Base-by-base conservation (phyloP, 1,140 invertebrate genomes). In the Drusus annulatus region DNA sequence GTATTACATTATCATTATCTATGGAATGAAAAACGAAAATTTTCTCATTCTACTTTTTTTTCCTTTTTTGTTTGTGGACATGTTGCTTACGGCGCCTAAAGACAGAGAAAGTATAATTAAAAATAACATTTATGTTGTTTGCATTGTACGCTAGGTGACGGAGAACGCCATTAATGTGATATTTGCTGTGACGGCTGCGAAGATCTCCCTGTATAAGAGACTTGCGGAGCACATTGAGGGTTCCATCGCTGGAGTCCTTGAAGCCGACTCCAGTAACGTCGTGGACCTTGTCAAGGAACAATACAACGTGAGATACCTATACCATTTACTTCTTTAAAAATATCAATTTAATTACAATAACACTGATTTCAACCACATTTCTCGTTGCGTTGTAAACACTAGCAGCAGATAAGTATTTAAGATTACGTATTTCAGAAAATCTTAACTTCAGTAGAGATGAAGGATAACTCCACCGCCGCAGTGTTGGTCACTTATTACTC, bases 131-230 rank as follows among this genome's bases (percentile, higher is more conserved):
- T 45, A 36, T 8, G 36, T 45, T 5, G 5, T 28, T 4, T 36
- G 7, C 25, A 5, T 23, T 25, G 58, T 60, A 19, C 25, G 73
- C 51, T 54, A 90, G 89, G 89, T 98, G 23, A 97, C 96, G 85
- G 94, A 99, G 85, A 96, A 98, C 85, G 94, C 97, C 23, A 97
- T 99, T 75, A 99, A 99, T 87, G 92, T 99, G 58, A 99, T 99
- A 83, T 99, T 99, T 92, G 98, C 98, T 16, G 98, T 99, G 17
- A 98, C 97, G 0, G 89, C 93, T 45, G 93, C 94, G 73, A 96
- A 98, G 86, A 92, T 94, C 80, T 89, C 90, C 15, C 93, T 98
- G 23, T 99, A 99, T 89, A 91, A 96, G 82, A 92, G 93, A 84
- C 90, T 99, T 2, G 94, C 92, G 25, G 89, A 93, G 31, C 92